Conservation (phyloP, 1,140 invertebrate genomes). For the Lucilia cuprina region DNA sequence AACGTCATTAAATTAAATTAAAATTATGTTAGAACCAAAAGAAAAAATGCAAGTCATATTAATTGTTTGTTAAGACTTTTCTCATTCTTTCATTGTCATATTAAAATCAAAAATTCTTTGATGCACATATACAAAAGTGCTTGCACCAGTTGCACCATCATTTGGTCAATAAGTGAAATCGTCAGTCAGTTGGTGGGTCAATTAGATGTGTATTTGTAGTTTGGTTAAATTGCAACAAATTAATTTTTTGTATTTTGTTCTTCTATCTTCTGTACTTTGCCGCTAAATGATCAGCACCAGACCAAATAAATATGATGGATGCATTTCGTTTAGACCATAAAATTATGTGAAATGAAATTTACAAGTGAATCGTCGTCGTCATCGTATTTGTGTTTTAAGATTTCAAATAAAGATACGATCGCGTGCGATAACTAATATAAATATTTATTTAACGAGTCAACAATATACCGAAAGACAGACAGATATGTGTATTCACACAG, state of each 20-base stretch:
- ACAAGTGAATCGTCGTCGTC: not conserved
- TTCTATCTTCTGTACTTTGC: not conserved
- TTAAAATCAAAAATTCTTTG: not conserved
- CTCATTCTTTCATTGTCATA: not conserved
- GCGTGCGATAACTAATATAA: constrained; percentile 60
- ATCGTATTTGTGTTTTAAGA: too few relatives aligned
- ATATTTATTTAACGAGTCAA: constrained; percentile 43
- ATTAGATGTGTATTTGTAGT: not conserved
- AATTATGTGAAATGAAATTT: not conserved
- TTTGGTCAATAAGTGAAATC: not conserved
- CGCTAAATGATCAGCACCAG: constrained; percentile 3
- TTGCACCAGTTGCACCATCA: too few relatives aligned
- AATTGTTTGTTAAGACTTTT: too few relatives aligned
- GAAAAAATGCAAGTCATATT: not conserved
- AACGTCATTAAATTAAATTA: constrained; percentile 12
- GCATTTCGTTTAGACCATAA: not conserved
- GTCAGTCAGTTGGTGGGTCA: not conserved
- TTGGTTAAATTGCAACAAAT: constrained; percentile 27
- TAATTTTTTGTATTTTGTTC: not conserved
- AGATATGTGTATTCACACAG: not conserved
- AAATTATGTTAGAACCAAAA: not conserved
- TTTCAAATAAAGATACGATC: constrained; percentile 42
- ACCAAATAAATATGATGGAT: not conserved
- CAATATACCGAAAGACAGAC: not conserved
- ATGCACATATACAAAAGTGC: not conserved